Percentiles rank a stretch among this genome's conserved stretches.
These are phyloP conservation scores for Oreochromis grahami DNA, from an alignment of 2,797 vertebrate genomes.

Conservation along the genomic window DNA sequence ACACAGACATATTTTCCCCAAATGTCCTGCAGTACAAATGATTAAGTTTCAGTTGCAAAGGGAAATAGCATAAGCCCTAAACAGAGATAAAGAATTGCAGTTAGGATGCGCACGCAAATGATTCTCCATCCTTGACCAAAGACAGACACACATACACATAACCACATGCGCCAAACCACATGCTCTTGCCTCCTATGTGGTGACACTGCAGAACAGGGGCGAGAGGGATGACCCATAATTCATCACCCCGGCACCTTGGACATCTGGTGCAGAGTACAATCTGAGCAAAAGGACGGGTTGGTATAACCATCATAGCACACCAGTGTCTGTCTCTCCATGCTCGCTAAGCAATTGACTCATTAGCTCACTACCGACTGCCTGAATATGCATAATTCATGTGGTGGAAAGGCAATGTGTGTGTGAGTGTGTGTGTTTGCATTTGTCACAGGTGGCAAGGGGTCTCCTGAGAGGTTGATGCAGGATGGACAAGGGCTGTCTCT, in stretches of 20 bases:
- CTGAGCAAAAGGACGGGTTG: conserved; percentile 47
- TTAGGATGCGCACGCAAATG: conserved; percentile 23
- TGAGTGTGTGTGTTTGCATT: neutral
- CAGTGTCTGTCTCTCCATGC: conserved; percentile 59
- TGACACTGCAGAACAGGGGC: conserved; percentile 43
- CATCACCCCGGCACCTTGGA: conserved; percentile 58
- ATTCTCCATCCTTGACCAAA: conserved; percentile 37
- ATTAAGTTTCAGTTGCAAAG: neutral
- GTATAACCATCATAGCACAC: conserved; percentile 47
- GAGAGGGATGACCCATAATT: conserved; percentile 66
- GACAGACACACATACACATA: neutral
- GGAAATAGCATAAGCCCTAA: neutral
- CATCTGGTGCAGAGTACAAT: conserved; percentile 63
- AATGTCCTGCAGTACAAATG: neutral
- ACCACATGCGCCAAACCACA: conserved; percentile 41
- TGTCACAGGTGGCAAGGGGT: conserved; percentile 59
- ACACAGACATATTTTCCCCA: neutral
- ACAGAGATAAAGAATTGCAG: conserved; percentile 19
- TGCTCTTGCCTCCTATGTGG: conserved; percentile 41
- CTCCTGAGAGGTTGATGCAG: conserved; percentile 53
- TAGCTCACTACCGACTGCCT: conserved; percentile 65
- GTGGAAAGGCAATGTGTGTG: conserved; percentile 23
- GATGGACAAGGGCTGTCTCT: conserved; percentile 57
- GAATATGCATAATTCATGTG: conserved; percentile 77
- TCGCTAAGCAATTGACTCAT: conserved; percentile 70